These are phyloP conservation scores for Micromussa lordhowensis DNA, from an alignment of 92 coral and sea anemone genomes.

Conservation along the genomic window DNA sequence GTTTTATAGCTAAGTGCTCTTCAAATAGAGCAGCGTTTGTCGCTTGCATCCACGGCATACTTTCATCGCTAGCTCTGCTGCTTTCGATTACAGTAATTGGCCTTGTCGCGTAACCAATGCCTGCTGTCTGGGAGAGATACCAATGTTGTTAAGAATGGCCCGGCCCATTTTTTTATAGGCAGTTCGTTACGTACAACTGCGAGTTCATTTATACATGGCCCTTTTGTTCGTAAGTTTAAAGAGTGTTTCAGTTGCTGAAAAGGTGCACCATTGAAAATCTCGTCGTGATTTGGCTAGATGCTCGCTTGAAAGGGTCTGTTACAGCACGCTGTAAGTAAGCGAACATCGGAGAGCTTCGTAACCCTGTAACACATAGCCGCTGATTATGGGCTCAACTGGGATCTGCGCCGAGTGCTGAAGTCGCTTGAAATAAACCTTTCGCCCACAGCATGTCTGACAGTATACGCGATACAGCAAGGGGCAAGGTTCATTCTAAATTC, in stretches of 20 bases:
- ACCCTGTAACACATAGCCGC: not conserved
- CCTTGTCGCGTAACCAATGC: not conserved
- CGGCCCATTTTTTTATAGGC: not conserved
- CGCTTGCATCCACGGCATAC: not conserved
- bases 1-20: not conserved
- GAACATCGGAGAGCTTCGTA: not conserved
- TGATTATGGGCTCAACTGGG: slow-evolving; percentile 18
- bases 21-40: not conserved
- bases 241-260: slow-evolving; percentile 29
- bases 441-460: not conserved
- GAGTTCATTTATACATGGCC: not conserved
- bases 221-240: not conserved
- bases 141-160: not conserved
- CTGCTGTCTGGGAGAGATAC: not conserved
- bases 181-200: not conserved
- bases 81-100: slow-evolving; percentile 3
- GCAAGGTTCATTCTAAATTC: not conserved
- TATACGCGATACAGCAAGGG: not conserved
- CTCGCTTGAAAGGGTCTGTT: not conserved
- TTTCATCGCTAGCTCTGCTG: not conserved
- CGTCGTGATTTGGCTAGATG: not conserved
- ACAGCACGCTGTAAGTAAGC: not conserved
- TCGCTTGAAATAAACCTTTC: not conserved
- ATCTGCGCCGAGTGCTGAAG: not conserved
- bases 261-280: not conserved